A percentile compares a stretch with the other conserved stretches of the same genome.
These are phyloP conservation scores for Hemistola chrysoprasaria DNA, from an alignment of 2,888 invertebrate species.

Conservation along the genomic window DNA sequence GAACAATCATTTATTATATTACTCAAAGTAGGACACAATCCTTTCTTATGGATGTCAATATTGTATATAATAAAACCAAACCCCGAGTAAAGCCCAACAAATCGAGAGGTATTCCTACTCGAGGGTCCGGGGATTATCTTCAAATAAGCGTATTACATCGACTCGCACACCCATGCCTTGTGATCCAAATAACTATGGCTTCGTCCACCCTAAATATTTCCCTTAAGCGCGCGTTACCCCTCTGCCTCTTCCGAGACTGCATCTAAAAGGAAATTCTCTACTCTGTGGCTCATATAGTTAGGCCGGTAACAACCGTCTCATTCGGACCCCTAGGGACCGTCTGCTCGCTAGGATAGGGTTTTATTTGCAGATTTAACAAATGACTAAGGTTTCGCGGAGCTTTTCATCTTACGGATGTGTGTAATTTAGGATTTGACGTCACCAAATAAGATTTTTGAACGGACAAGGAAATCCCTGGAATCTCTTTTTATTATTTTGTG, in stretches of 20 bases:
- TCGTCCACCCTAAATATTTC: constrained; percentile 35
- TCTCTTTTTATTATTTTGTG: constrained; percentile 5
- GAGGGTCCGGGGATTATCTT: constrained; percentile 60
- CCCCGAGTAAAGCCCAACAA: constrained; percentile 33
- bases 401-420: constrained; percentile 41
- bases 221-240: constrained; percentile 10
- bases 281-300: constrained; percentile 23
- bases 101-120: constrained; percentile 48
- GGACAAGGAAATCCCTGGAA: neutral
- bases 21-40: constrained; percentile 7
- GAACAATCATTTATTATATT: no score
- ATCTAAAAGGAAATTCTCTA: constrained; percentile 16
- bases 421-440: constrained; percentile 45
- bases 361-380: constrained; percentile 57
- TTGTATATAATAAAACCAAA: constrained; percentile 23
- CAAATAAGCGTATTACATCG: constrained; percentile 72
- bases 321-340: constrained; percentile 44
- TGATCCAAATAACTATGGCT: constrained; percentile 64
- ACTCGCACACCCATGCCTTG: constrained; percentile 56
- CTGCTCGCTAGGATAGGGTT: constrained; percentile 43
- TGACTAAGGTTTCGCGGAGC: constrained; percentile 53
- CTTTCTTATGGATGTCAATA: constrained; percentile 17
- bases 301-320: constrained; percentile 22
- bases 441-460: constrained; percentile 11
- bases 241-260: constrained; percentile 18